Evolutionary conservation across 2,113 vertebrate genomes (phyloP).

Genomic region (Sakesphorus luctuosus): DNA sequence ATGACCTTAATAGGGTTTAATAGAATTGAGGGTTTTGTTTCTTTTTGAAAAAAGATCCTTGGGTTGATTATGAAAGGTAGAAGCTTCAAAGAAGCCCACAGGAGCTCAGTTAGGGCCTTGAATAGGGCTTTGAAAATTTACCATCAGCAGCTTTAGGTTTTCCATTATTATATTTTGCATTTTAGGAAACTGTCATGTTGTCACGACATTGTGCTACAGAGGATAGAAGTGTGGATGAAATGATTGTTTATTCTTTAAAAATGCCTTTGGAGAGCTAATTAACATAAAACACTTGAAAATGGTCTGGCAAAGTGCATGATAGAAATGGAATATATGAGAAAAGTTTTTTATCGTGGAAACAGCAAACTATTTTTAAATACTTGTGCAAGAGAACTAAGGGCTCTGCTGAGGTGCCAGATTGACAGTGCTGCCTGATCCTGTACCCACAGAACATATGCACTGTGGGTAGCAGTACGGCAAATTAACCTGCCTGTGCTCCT

Average conservation of each 20-base stretch:
- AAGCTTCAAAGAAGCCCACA: conserved; percentile 11
- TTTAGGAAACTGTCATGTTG: conserved; percentile 19
- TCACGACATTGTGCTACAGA: background rate
- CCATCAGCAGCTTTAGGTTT: background rate
- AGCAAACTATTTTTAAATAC: background rate
- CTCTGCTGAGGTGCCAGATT: background rate
- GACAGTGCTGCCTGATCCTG: accelerated
- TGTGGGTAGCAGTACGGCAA: background rate
- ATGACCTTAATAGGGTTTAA: background rate
- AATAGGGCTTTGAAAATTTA: conserved; percentile 38
- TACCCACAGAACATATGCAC: background rate
- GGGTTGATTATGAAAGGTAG: background rate
- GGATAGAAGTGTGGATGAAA: background rate
- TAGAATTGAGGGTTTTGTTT: background rate
- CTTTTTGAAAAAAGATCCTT: background rate
- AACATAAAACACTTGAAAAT: conserved; percentile 27
- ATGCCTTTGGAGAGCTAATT: conserved; percentile 29
- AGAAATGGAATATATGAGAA: background rate
- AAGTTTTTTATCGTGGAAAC: background rate
- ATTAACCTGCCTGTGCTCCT: accelerated
- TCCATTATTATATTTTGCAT: background rate
- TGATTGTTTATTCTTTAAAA: background rate
- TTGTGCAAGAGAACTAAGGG: background rate
- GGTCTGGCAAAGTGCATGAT: background rate
- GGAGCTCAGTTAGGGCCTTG: conserved; percentile 6